Percentiles rank a stretch among this genome's conserved stretches.
These are phyloP conservation scores for Cephus spinipes DNA, from an alignment of 2,888 invertebrate genomes.

Conservation along the genomic window DNA sequence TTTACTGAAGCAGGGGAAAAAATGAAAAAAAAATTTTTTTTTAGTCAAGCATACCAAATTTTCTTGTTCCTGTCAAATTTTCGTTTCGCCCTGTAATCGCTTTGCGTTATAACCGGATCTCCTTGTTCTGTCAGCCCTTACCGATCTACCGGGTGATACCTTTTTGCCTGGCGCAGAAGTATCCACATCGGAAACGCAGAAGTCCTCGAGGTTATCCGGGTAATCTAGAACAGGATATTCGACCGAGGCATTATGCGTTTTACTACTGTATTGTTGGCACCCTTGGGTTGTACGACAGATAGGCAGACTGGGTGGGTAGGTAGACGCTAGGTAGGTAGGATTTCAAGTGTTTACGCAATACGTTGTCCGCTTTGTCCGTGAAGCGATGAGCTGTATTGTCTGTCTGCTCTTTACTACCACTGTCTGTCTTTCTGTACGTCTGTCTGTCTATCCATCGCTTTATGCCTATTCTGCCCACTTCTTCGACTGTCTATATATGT, in stretches of 20 bases:
- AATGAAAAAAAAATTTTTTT: background rate
- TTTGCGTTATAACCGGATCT: background rate
- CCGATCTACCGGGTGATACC: background rate
- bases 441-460: slow-evolving; percentile 35
- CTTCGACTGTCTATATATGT: slow-evolving; percentile 28
- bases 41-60: background rate
- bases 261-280: slow-evolving; percentile 13
- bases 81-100: background rate
- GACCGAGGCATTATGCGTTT: slow-evolving; percentile 31
- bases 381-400: slow-evolving; percentile 65
- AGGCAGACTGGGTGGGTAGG: background rate
- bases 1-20: background rate
- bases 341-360: slow-evolving; percentile 66
- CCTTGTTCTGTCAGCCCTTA: background rate
- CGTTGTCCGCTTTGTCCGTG: slow-evolving; percentile 62
- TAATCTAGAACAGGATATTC: slow-evolving; percentile 48
- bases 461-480: slow-evolving; percentile 40
- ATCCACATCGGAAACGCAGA: slow-evolving; percentile 46
- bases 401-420: slow-evolving; percentile 55
- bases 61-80: background rate
- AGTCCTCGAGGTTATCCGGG: slow-evolving; percentile 51
- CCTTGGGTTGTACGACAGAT: background rate
- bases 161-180: slow-evolving; percentile 10
- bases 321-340: slow-evolving; percentile 9
- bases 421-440: slow-evolving; percentile 24